These are phyloP conservation scores for Hydra vulgaris DNA, from an alignment of 30 jellyfish, hydroid and myxozoan genomes.

Conservation along the genomic window DNA sequence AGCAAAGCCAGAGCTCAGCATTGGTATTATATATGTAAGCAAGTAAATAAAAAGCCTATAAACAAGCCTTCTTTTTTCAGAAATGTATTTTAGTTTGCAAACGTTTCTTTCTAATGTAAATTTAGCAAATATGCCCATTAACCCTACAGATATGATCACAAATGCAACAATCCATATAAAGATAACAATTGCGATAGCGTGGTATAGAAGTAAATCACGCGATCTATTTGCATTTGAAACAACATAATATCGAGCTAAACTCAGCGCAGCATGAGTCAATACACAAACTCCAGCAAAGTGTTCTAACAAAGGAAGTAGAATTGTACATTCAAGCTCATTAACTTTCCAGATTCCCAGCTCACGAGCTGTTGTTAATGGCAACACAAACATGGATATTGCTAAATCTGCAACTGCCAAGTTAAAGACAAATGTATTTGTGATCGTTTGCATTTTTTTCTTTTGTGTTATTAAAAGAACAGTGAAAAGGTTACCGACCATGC, in stretches of 20 bases:
- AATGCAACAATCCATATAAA: slow-evolving; percentile 50
- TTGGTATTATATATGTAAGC: slow-evolving; percentile 53
- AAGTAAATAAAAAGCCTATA: slow-evolving; percentile 39
- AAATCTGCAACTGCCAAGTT: slow-evolving; percentile 54
- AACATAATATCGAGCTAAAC: slow-evolving; percentile 40
- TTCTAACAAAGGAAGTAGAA: slow-evolving; percentile 49
- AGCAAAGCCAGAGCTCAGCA: slow-evolving; percentile 51
- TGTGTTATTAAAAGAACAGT: slow-evolving; percentile 27
- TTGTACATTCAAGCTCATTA: slow-evolving; percentile 42
- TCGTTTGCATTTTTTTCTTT: slow-evolving; percentile 25
- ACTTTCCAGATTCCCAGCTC: slow-evolving; percentile 66
- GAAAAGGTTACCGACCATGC: slow-evolving; percentile 44
- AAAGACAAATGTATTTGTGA: slow-evolving; percentile 58
- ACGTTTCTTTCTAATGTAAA: neutral
- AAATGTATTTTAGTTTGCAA: too few species aligned
- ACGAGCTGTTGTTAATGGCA: slow-evolving; percentile 42
- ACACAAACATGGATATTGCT: slow-evolving; percentile 36
- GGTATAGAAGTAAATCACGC: slow-evolving; percentile 10
- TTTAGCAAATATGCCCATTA: slow-evolving; percentile 28
- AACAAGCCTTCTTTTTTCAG: neutral
- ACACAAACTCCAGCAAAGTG: slow-evolving; percentile 76
- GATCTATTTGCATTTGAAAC: slow-evolving; percentile 42
- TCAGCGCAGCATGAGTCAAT: slow-evolving; percentile 66
- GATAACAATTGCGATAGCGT: slow-evolving; percentile 30
- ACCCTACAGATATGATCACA: slow-evolving; percentile 46